These are phyloP conservation scores for Colletes gigas DNA, from an alignment of 1,140 invertebrate genomes.

Conservation along the genomic window DNA sequence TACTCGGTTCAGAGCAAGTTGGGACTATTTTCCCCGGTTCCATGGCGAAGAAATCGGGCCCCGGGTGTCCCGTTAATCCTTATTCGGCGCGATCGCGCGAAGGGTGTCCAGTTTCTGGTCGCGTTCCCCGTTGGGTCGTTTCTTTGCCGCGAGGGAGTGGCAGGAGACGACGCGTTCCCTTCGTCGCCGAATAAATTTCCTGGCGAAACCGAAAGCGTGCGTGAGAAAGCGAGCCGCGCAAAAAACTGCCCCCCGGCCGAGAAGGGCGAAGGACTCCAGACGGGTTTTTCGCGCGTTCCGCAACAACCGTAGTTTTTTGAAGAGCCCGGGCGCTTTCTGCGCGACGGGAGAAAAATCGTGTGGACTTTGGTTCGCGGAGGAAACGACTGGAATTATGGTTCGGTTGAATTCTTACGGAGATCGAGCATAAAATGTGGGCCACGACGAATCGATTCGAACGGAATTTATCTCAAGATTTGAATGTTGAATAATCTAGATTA, in stretches of 20 bases:
- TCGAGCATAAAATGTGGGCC: too few relatives aligned
- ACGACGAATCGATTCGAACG: too few relatives aligned
- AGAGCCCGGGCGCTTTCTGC: too few relatives aligned
- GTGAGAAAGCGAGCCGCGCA: constrained; percentile 29
- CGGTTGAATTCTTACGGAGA: too few relatives aligned
- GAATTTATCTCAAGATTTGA: too few relatives aligned
- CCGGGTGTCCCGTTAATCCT: background rate
- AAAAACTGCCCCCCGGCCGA: constrained; percentile 18
- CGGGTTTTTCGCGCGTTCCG: constrained; percentile 64
- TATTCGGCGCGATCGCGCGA: background rate
- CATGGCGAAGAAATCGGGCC: background rate
- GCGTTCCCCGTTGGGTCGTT: background rate
- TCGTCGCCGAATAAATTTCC: constrained; percentile 61
- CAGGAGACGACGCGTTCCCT: background rate
- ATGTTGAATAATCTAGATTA: too few relatives aligned
- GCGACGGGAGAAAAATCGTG: too few relatives aligned
- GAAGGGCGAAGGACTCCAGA: constrained; percentile 49
- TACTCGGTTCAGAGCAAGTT: too few relatives aligned
- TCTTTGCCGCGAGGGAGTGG: background rate
- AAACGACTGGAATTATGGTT: too few relatives aligned
- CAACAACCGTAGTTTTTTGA: constrained; percentile 14
- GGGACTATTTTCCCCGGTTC: background rate
- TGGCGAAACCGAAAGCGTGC: constrained; percentile 42
- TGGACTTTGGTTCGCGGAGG: too few relatives aligned
- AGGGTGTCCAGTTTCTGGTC: background rate